Conservation (phyloP, 1,140 invertebrate species). For the Tetragonula clypearis region DNA sequence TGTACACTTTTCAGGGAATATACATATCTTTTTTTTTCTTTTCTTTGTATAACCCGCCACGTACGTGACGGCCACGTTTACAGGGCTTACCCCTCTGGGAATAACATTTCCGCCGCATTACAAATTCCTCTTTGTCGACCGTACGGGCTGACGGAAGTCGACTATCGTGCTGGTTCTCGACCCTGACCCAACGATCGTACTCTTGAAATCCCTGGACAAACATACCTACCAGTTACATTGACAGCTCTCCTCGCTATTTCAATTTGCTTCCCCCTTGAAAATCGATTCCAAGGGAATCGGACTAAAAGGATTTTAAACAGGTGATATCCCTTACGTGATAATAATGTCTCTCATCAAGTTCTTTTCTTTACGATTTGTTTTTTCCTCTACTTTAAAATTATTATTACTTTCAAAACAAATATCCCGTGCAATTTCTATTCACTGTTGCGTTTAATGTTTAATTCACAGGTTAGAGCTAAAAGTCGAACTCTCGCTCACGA, state of each 20-base stretch:
- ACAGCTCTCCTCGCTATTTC: no score
- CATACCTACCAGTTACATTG: not conserved
- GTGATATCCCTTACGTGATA: not conserved
- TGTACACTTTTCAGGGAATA: slow-evolving; percentile 11
- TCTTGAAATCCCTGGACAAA: slow-evolving; percentile 36
- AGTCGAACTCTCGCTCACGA: not conserved
- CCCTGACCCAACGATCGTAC: slow-evolving; percentile 62
- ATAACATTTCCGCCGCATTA: slow-evolving; percentile 68
- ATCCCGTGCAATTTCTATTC: not conserved
- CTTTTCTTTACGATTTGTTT: not conserved
- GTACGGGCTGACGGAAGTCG: slow-evolving; percentile 67
- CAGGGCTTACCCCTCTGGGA: slow-evolving; percentile 56
- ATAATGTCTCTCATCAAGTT: not conserved
- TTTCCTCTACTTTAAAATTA: not conserved
- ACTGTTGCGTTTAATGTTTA: not conserved
- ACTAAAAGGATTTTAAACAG: not conserved
- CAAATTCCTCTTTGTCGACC: slow-evolving; percentile 65
- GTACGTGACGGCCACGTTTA: slow-evolving; percentile 55
- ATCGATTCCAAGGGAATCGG: not conserved
- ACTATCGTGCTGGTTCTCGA: slow-evolving; percentile 56
- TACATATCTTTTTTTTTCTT: not conserved
- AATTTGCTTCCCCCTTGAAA: not conserved
- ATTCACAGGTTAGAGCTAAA: not conserved
- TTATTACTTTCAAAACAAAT: not conserved
- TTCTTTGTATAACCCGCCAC: slow-evolving; percentile 15